These are phyloP conservation scores for Pogonognathellus flavescens DNA, from an alignment of 1,140 invertebrate genomes.

Conservation along the genomic window DNA sequence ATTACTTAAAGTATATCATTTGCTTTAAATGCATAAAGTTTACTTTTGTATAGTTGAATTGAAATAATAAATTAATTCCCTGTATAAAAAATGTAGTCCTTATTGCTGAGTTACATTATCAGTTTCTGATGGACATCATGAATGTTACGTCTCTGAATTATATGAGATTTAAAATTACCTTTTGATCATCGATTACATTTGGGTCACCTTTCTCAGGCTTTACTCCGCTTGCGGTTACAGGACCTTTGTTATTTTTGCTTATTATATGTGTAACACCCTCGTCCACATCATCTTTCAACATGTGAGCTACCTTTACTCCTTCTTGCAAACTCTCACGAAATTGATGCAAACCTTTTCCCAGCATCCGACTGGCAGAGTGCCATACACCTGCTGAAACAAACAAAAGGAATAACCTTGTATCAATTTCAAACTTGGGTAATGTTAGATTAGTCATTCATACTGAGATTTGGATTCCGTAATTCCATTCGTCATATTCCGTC, in stretches of 20 bases:
- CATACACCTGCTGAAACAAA: slow-evolving; percentile 50
- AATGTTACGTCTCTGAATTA: no score
- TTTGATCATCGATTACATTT: background rate
- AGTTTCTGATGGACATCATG: no score
- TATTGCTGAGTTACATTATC: no score
- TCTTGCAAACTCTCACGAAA: slow-evolving; percentile 63
- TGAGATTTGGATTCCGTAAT: no score
- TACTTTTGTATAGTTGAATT: no score
- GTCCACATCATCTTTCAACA: slow-evolving; percentile 63
- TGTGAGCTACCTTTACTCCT: slow-evolving; percentile 65
- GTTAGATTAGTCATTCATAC: no score
- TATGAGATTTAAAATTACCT: background rate
- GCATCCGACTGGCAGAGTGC: slow-evolving; percentile 60
- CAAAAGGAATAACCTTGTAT: background rate
- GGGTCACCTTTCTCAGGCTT: background rate
- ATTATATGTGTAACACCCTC: slow-evolving; percentile 58
- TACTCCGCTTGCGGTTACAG: background rate
- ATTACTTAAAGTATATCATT: no score
- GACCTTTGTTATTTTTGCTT: background rate
- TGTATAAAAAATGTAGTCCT: no score
- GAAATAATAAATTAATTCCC: no score
- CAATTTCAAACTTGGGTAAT: no score
- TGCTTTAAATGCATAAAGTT: no score
- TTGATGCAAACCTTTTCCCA: slow-evolving; percentile 56
- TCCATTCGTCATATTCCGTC: no score